A percentile compares a stretch with the other conserved stretches of the same genome.
Conservation (phyloP, 2,113 vertebrate genomes). For the Peromyscus leucopus region DNA sequence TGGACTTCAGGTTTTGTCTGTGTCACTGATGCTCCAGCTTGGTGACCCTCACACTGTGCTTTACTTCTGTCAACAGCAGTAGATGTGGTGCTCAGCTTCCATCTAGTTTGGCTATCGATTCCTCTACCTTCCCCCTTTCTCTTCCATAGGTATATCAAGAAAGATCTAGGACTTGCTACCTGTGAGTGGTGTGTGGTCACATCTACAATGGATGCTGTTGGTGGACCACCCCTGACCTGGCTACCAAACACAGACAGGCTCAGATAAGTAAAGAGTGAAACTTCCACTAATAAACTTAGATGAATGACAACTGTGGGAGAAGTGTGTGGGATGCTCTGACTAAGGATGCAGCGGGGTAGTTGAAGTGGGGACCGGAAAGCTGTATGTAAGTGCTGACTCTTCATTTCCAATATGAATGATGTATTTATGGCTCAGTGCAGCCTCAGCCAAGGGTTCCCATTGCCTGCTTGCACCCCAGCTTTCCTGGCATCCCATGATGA, state of each 20-base stretch:
- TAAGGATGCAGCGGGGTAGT: background rate
- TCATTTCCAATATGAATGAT: conserved; percentile 15
- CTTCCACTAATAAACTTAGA: background rate
- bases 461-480: background rate
- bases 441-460: conserved; percentile 28
- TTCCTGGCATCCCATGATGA: conserved; percentile 75
- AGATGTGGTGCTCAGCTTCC: background rate
- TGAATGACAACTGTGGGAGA: background rate
- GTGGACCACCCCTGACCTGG: accelerated
- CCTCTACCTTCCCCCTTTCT: background rate
- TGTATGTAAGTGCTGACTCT: conserved; percentile 1
- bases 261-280: background rate
- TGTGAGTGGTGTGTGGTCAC: background rate
- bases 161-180: background rate
- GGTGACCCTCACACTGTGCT: background rate
- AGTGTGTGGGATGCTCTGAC: background rate
- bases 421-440: background rate
- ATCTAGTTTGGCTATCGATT: background rate
- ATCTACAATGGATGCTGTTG: background rate
- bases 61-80: background rate
- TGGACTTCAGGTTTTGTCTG: background rate
- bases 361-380: background rate
- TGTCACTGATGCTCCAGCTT: background rate
- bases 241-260: background rate
- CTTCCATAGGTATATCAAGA: background rate